Evolutionary conservation across 2,113 vertebrate genomes (phyloP).

Genomic region (Collichthys lucidus): DNA sequence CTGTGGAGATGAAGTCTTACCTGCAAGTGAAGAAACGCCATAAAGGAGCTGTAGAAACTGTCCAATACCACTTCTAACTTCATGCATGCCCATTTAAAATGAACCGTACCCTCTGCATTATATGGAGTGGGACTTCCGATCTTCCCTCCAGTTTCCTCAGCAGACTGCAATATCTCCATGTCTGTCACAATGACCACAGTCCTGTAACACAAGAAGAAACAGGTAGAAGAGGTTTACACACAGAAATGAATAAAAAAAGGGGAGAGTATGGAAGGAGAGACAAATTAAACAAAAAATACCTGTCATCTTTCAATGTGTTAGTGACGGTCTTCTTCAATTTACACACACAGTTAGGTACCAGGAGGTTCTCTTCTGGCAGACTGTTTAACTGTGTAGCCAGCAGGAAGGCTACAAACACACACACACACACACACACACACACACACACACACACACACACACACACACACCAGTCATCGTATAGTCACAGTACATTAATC

Average conservation of each 20-base stretch:
- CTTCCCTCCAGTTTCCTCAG: slow-evolving; percentile 81
- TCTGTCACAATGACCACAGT: slow-evolving; percentile 88
- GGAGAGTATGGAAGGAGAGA: neutral
- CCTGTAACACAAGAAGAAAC: slow-evolving; percentile 68
- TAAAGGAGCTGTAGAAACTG: neutral
- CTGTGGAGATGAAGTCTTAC: slow-evolving; percentile 25
- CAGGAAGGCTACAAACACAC: slow-evolving; percentile 64
- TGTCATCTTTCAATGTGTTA: slow-evolving; percentile 89
- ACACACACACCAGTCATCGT: slow-evolving; percentile 19
- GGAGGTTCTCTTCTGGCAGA: slow-evolving; percentile 80
- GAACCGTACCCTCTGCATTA: slow-evolving; percentile 81
- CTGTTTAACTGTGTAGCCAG: slow-evolving; percentile 88
- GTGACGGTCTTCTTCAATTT: slow-evolving; percentile 85
- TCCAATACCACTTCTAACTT: neutral
- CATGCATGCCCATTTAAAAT: slow-evolving; percentile 13
- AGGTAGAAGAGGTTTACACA: neutral
- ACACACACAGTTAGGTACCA: slow-evolving; percentile 87
- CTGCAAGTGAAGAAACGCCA: slow-evolving; percentile 50
- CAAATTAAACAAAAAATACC: slow-evolving; percentile 76
- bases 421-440: too few relatives aligned
- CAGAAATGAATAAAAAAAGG: neutral
- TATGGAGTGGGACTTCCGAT: slow-evolving; percentile 89
- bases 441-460: neutral
- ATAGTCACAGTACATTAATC: too few relatives aligned
- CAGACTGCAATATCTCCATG: slow-evolving; percentile 86